These are phyloP conservation scores for Puma concolor DNA, from an alignment of 2,113 vertebrate genomes.

Conservation along the genomic window DNA sequence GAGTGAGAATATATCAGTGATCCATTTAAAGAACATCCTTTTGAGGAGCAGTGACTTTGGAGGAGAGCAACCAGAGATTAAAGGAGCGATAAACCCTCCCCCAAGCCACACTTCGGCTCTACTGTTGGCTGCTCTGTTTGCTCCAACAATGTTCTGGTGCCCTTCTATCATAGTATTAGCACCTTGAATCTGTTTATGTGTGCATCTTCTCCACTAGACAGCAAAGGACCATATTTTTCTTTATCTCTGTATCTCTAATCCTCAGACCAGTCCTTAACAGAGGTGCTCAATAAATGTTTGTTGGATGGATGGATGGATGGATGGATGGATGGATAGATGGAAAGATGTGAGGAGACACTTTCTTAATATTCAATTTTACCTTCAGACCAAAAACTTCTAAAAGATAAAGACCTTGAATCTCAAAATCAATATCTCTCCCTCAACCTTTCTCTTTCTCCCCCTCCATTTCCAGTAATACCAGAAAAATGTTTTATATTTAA, in stretches of 20 bases:
- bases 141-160: neutral
- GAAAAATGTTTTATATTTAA: slow-evolving; percentile 54
- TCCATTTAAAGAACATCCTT: slow-evolving; percentile 12
- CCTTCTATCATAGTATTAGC: neutral
- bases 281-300: neutral
- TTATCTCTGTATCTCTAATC: neutral
- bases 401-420: neutral
- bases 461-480: slow-evolving; percentile 27
- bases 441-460: neutral
- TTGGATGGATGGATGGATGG: neutral
- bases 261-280: neutral
- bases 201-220: neutral
- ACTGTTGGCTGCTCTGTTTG: neutral
- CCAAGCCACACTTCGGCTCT: neutral
- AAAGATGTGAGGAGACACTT: neutral
- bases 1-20: slow-evolving; percentile 3
- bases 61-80: neutral
- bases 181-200: neutral
- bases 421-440: neutral
- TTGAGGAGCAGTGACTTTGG: neutral
- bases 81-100: neutral
- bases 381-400: slow-evolving; percentile 39
- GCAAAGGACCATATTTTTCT: neutral
- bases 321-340: neutral
- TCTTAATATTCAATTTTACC: slow-evolving; percentile 15